Conservation (phyloP, 2,113 vertebrate genomes). For the Guaruba guarouba region DNA sequence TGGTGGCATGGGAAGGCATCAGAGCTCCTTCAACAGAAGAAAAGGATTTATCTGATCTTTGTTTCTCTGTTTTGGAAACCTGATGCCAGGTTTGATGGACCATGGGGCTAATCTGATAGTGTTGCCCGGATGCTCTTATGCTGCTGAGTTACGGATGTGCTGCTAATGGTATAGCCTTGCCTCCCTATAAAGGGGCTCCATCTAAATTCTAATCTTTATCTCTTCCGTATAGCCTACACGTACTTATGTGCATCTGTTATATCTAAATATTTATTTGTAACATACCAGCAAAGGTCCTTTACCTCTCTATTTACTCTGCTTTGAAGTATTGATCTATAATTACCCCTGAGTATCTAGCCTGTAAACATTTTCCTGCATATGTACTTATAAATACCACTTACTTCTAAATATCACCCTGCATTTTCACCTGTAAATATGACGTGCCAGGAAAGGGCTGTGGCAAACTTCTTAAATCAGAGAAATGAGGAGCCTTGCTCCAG, state of each 20-base stretch:
- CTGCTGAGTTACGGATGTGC: slow-evolving; percentile 1
- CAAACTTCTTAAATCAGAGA: slow-evolving; percentile 24
- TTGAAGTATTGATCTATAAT: slow-evolving; percentile 62
- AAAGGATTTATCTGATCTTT: background rate
- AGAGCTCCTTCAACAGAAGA: background rate
- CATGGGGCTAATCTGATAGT: background rate
- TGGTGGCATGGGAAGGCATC: background rate
- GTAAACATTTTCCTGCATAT: slow-evolving; percentile 54
- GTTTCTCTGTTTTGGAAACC: background rate
- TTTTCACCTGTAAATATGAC: slow-evolving; percentile 50
- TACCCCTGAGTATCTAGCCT: slow-evolving; percentile 30
- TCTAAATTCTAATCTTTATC: slow-evolving; percentile 8
- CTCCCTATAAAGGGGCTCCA: background rate
- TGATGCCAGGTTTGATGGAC: background rate
- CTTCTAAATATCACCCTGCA: slow-evolving; percentile 3
- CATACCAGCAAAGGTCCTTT: slow-evolving; percentile 33
- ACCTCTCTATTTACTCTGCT: slow-evolving; percentile 52
- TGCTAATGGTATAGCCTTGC: background rate
- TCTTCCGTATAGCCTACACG: background rate
- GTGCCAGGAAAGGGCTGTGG: background rate
- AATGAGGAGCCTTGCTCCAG: background rate
- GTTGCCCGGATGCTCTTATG: background rate
- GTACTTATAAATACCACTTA: slow-evolving; percentile 65
- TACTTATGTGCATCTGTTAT: background rate
- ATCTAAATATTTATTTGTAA: slow-evolving; percentile 59